A percentile compares a stretch with the other conserved stretches of the same genome.
phyloP scores from a whole-genome alignment of 2,888 invertebrate species.

The Yponomeuta malinellus region DNA sequence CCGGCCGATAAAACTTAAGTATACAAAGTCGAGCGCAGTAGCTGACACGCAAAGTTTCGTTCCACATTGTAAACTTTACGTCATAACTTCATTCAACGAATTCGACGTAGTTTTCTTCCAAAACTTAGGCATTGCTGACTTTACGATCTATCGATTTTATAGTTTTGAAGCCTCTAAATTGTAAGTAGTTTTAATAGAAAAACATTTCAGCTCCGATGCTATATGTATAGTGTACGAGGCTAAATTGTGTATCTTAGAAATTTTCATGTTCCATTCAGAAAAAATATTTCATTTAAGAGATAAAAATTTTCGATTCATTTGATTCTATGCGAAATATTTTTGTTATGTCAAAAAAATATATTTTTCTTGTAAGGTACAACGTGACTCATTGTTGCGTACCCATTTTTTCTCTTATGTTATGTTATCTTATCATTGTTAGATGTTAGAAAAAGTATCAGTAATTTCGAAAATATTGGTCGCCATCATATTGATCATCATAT shows the following conservation, averaged over 20 bases:
- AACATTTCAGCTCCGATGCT: neutral
- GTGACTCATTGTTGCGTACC: too few relatives aligned
- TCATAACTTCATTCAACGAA: neutral
- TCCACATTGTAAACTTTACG: neutral
- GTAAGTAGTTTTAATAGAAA: neutral
- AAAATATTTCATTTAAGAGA: neutral
- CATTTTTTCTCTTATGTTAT: too few relatives aligned
- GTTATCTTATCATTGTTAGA: too few relatives aligned
- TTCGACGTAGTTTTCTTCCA: neutral
- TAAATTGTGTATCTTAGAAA: too few relatives aligned
- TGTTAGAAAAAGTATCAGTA: too few relatives aligned
- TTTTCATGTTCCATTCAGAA: too few relatives aligned
- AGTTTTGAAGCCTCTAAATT: neutral
- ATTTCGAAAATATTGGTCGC: too few relatives aligned
- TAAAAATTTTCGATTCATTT: neutral
- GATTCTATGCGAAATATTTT: neutral
- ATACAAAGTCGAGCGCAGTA: neutral
- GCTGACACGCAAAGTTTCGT: neutral
- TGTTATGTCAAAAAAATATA: too few relatives aligned
- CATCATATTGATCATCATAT: too few relatives aligned
- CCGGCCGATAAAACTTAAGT: neutral
- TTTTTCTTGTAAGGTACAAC: too few relatives aligned
- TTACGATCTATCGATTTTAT: neutral
- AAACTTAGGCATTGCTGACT: neutral
- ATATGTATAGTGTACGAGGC: too few relatives aligned